phyloP scores from a whole-genome alignment of 1,140 invertebrate species.

The Caenorhabditis latens region DNA sequence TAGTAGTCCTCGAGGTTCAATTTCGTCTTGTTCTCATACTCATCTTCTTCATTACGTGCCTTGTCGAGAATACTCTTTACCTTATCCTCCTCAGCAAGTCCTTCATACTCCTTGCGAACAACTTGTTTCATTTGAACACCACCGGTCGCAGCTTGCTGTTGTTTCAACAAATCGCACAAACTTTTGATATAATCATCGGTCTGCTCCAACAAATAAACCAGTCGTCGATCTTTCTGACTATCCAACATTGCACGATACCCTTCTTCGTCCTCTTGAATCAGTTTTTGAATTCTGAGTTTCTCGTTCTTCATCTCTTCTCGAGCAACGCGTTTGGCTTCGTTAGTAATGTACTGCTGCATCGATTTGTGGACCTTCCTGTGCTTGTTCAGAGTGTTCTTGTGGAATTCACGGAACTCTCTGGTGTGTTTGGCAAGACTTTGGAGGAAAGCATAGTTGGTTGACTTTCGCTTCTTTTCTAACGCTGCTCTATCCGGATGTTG shows the following conservation, averaged over 20 bases:
- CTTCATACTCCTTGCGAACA: slow-evolving; percentile 56
- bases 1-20: slow-evolving; percentile 79
- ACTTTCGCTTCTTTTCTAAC: slow-evolving; percentile 32
- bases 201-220: slow-evolving; percentile 96
- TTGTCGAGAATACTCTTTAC: slow-evolving; percentile 71
- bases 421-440: slow-evolving; percentile 45
- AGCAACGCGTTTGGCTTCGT: slow-evolving; percentile 97
- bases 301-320: slow-evolving; percentile 98
- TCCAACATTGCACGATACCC: slow-evolving; percentile 92
- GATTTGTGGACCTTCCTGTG: slow-evolving; percentile 92
- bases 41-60: slow-evolving; percentile 79
- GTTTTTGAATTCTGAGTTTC: slow-evolving; percentile 95
- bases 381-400: slow-evolving; percentile 86
- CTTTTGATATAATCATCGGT: slow-evolving; percentile 98
- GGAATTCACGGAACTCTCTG: slow-evolving; percentile 58
- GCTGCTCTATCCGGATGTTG: slow-evolving; percentile 31
- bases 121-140: background rate
- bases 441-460: background rate
- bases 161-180: slow-evolving; percentile 80
- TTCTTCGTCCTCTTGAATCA: slow-evolving; percentile 87
- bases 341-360: slow-evolving; percentile 93
- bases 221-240: slow-evolving; percentile 98
- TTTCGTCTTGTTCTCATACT: slow-evolving; percentile 79
- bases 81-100: slow-evolving; percentile 75
- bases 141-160: slow-evolving; percentile 68